Evolutionary conservation across 2,888 invertebrate species (phyloP).

Genomic region (Megamerina dolium): DNA sequence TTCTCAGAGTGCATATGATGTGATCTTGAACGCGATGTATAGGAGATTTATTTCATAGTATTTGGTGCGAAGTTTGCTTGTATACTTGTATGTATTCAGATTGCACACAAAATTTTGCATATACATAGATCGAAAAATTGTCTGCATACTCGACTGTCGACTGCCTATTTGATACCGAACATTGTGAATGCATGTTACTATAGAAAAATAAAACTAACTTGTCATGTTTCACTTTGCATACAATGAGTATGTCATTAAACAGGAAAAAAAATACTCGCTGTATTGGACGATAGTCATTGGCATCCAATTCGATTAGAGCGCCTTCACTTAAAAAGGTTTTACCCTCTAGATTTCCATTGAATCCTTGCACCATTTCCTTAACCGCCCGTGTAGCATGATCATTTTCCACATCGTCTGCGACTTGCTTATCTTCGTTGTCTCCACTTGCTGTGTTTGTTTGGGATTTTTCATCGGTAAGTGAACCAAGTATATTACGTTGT

Average conservation of each 20-base stretch:
- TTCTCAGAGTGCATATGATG: no score
- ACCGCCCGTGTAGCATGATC: slow-evolving; percentile 54
- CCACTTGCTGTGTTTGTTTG: slow-evolving; percentile 35
- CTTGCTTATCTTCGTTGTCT: slow-evolving; percentile 37
- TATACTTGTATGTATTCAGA: no score
- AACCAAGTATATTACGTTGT: slow-evolving; percentile 76
- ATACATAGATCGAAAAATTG: no score
- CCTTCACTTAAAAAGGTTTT: slow-evolving; percentile 79
- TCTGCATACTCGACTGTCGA: no score
- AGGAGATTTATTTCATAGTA: no score
- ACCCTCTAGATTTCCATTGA: slow-evolving; percentile 54
- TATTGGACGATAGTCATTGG: slow-evolving; percentile 76
- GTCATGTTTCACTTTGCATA: slow-evolving; percentile 63
- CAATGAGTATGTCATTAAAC: slow-evolving; percentile 86
- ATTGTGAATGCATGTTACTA: background rate
- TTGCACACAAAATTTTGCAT: no score
- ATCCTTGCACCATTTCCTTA: slow-evolving; percentile 62
- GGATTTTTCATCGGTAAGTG: slow-evolving; percentile 65
- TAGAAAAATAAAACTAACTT: slow-evolving; percentile 33
- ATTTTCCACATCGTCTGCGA: slow-evolving; percentile 54
- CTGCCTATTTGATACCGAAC: background rate
- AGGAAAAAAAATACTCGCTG: slow-evolving; percentile 88
- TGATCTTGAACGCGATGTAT: no score
- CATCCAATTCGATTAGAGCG: slow-evolving; percentile 82
- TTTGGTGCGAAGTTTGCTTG: no score